Conservation (phyloP, 2,888 invertebrate species). For the Phytoseiulus persimilis region DNA sequence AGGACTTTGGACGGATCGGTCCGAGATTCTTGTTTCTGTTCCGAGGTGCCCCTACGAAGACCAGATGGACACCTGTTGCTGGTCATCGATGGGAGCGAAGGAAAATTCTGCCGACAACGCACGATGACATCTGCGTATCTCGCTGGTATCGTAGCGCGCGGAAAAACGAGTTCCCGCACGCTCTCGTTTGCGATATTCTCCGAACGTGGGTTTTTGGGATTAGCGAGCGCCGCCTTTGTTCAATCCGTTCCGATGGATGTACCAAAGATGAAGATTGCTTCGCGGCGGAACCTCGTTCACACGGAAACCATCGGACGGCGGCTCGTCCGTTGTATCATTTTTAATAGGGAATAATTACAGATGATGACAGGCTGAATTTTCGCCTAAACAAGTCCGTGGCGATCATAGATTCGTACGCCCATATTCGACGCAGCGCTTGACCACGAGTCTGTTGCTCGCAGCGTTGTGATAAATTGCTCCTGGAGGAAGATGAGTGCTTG, state of each 20-base stretch:
- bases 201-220: no score
- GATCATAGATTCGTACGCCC: background rate
- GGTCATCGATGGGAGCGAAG: constrained; percentile 5
- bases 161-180: no score
- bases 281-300: no score
- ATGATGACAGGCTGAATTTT: background rate
- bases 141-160: background rate
- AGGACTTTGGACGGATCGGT: background rate
- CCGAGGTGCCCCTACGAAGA: background rate
- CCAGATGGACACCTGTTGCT: background rate
- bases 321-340: background rate
- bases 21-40: background rate
- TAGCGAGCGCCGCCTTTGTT: no score
- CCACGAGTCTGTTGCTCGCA: background rate
- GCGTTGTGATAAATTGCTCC: background rate
- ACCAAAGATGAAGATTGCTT: no score
- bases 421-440: background rate
- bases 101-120: background rate
- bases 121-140: background rate
- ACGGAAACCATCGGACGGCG: background rate
- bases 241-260: no score
- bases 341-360: background rate
- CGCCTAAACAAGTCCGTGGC: background rate
- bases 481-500: background rate
- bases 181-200: no score